phyloP scores from a whole-genome alignment of 2,888 invertebrate genomes.

The Torymus aiolomorphi region DNA sequence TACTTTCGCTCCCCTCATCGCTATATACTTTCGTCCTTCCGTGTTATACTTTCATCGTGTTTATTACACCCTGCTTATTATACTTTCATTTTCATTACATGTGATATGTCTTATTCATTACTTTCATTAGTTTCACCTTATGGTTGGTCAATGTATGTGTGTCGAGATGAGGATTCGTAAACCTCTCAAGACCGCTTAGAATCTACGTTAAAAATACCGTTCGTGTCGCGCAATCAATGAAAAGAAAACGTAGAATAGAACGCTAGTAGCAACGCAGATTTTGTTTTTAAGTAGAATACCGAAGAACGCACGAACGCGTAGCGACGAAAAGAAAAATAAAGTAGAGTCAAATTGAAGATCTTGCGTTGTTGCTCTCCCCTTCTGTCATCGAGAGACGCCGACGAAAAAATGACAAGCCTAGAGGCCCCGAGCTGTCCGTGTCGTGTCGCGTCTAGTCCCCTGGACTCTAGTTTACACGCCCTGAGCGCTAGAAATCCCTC shows the following conservation, averaged over 20 bases:
- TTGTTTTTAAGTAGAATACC: background rate
- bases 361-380: background rate
- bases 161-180: slow-evolving; percentile 12
- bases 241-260: background rate
- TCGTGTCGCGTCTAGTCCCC: background rate
- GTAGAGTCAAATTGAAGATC: background rate
- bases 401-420: slow-evolving; percentile 18
- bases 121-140: slow-evolving; percentile 23
- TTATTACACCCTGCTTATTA: slow-evolving; percentile 28
- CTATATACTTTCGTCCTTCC: slow-evolving; percentile 37
- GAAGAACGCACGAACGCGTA: background rate
- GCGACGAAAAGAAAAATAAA: slow-evolving; percentile 1
- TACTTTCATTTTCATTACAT: slow-evolving; percentile 42
- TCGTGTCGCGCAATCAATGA: slow-evolving; percentile 9
- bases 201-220: background rate
- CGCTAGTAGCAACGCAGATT: background rate
- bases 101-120: slow-evolving; percentile 42
- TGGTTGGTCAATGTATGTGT: slow-evolving; percentile 28
- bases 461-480: background rate
- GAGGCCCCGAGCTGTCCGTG: slow-evolving; percentile 18
- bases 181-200: background rate
- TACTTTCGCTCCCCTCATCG: background rate
- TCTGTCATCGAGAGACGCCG: background rate
- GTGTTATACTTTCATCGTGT: slow-evolving; percentile 41
- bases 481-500: slow-evolving; percentile 8